Percentiles rank a stretch among this genome's conserved stretches.
These are phyloP conservation scores for Apaloderma vittatum DNA, from an alignment of 2,113 vertebrate genomes.

Conservation along the genomic window DNA sequence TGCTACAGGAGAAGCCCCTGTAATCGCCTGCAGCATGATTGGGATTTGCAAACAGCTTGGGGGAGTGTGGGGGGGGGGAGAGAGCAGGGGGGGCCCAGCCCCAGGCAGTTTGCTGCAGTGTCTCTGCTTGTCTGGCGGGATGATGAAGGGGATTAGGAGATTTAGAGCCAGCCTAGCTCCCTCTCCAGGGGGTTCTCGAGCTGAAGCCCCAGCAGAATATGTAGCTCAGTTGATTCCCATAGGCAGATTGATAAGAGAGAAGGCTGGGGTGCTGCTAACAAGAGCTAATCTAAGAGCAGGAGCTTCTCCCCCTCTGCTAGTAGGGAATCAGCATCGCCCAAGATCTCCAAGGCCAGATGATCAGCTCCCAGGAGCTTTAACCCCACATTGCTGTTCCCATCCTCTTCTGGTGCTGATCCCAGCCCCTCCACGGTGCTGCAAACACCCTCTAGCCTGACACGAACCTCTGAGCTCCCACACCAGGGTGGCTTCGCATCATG, in stretches of 20 bases:
- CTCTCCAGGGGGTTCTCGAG: neutral
- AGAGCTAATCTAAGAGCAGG: neutral
- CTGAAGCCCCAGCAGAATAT: neutral
- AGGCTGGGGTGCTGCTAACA: neutral
- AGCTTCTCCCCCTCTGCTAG: neutral
- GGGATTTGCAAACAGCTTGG: slow-evolving; percentile 41
- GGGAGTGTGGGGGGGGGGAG: neutral
- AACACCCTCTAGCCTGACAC: neutral
- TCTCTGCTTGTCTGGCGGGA: slow-evolving; percentile 2
- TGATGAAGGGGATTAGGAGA: slow-evolving; percentile 63
- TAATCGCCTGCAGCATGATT: slow-evolving; percentile 40
- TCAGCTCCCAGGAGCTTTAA: neutral
- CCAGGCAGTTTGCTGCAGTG: neutral
- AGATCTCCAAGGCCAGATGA: neutral
- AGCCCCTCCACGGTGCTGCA: too few species aligned
- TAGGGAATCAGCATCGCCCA: neutral
- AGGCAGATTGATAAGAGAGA: neutral
- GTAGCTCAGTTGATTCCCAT: neutral
- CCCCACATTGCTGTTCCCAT: neutral
- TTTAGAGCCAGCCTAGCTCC: slow-evolving; percentile 19
- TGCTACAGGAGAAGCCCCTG: slow-evolving; percentile 28
- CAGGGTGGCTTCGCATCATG: neutral
- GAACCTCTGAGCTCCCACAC: fast-evolving
- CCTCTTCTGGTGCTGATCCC: neutral
- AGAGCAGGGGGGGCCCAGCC: neutral